These are phyloP conservation scores for Tragelaphus imberbis DNA, from an alignment of 2,113 vertebrate species.

Conservation along the genomic window DNA sequence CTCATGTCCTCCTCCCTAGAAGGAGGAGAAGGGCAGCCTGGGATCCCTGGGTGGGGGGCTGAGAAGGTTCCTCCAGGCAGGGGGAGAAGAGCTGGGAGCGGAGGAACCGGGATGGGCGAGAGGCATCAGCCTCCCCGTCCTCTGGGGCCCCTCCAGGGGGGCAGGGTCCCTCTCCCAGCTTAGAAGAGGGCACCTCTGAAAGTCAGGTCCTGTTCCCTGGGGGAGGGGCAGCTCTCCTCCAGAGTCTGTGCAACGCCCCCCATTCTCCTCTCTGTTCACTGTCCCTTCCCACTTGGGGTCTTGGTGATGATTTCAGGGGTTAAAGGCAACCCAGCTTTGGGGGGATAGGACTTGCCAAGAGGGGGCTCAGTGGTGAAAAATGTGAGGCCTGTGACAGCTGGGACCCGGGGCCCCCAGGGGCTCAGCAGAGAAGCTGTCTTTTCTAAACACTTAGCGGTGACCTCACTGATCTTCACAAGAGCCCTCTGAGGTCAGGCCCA, in stretches of 20 bases:
- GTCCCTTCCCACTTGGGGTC: not conserved
- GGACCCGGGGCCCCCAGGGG: accelerated
- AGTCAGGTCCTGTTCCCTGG: not conserved
- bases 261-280: not conserved
- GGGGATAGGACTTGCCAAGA: not conserved
- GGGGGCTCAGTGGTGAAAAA: not conserved
- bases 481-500: accelerated
- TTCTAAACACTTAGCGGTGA: not conserved
- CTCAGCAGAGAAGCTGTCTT: not conserved
- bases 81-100: too few species aligned
- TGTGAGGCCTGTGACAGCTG: accelerated
- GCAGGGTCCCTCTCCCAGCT: not conserved
- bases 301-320: not conserved
- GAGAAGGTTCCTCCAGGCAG: not conserved
- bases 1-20: not conserved
- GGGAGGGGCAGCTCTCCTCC: not conserved
- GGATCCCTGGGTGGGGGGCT: not conserved
- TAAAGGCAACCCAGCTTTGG: not conserved
- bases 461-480: not conserved
- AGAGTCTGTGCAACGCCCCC: not conserved
- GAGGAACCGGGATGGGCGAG: not conserved
- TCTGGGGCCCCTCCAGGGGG: not conserved
- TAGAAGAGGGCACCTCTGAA: too few species aligned
- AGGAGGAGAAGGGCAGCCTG: not conserved
- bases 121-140: not conserved